Conservation (phyloP, 1,140 invertebrate genomes). For the Drosophila orosa region DNA sequence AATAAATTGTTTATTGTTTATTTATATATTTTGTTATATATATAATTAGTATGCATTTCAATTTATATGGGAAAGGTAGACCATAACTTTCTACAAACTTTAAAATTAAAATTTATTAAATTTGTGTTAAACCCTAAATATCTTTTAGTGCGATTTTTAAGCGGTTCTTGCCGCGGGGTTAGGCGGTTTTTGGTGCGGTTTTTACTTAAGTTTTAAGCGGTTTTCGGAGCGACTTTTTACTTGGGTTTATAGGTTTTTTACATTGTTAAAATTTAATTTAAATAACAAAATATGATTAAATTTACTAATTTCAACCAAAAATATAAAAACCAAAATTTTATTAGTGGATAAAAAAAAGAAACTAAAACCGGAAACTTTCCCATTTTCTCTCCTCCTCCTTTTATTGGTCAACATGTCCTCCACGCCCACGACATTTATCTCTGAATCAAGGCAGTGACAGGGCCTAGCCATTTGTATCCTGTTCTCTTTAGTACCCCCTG, state of each 20-base stretch:
- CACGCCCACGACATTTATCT: slow-evolving; percentile 61
- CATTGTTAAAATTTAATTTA: too few species aligned
- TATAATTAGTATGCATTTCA: background rate
- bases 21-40: too few species aligned
- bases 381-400: background rate
- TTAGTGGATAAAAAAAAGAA: slow-evolving; percentile 3
- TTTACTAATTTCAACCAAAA: too few species aligned
- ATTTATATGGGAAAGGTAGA: background rate
- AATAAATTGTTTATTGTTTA: too few species aligned
- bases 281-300: too few species aligned
- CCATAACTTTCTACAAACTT: background rate
- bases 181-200: background rate
- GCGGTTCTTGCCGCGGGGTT: too few species aligned
- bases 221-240: background rate
- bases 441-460: slow-evolving; percentile 46
- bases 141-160: background rate
- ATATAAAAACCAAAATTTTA: background rate
- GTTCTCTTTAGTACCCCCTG: background rate
- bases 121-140: too few species aligned
- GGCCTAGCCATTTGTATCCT: slow-evolving; percentile 40
- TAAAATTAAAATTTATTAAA: background rate
- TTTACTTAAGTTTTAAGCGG: background rate
- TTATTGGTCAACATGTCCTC: slow-evolving; percentile 14
- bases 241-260: too few species aligned
- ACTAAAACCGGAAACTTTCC: background rate